These are phyloP conservation scores for Resseliella maxima DNA, from an alignment of 2,888 invertebrate genomes.

Conservation along the genomic window DNA sequence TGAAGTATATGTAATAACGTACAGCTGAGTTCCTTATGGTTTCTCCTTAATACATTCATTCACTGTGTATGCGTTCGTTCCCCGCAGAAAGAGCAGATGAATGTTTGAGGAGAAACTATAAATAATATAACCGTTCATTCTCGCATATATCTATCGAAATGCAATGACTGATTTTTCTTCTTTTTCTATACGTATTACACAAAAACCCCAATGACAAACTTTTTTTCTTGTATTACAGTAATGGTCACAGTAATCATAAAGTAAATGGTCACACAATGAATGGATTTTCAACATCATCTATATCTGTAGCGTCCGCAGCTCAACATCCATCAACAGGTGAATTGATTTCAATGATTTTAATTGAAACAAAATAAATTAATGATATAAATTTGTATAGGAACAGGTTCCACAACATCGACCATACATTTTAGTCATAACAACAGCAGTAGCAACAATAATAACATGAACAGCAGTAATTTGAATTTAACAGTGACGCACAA, in stretches of 20 bases:
- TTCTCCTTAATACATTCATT: too few species aligned
- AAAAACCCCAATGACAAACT: too few species aligned
- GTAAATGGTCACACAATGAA: conserved; percentile 59
- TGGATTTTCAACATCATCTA: conserved; percentile 26
- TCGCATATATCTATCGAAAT: too few species aligned
- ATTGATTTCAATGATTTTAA: neutral
- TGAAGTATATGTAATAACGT: too few species aligned
- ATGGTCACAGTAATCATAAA: conserved; percentile 61
- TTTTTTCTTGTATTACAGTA: conserved; percentile 56
- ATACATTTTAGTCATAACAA: conserved; percentile 30
- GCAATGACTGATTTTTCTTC: too few species aligned
- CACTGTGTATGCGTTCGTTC: too few species aligned
- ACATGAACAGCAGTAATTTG: conserved; percentile 58
- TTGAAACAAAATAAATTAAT: too few species aligned
- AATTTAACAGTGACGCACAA: conserved; percentile 58
- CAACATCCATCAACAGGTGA: neutral
- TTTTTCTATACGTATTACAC: too few species aligned
- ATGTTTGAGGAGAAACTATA: too few species aligned
- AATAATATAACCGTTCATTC: too few species aligned
- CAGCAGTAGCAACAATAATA: conserved; percentile 45
- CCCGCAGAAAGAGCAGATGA: too few species aligned
- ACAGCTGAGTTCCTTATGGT: too few species aligned
- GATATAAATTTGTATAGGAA: neutral
- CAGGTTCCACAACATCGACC: neutral
- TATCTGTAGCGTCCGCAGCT: neutral